Evolutionary conservation across 2,888 invertebrate species (phyloP), one percentile per base, ranked within the genome.

Genomic region (Drosophila tripunctata): DNA sequence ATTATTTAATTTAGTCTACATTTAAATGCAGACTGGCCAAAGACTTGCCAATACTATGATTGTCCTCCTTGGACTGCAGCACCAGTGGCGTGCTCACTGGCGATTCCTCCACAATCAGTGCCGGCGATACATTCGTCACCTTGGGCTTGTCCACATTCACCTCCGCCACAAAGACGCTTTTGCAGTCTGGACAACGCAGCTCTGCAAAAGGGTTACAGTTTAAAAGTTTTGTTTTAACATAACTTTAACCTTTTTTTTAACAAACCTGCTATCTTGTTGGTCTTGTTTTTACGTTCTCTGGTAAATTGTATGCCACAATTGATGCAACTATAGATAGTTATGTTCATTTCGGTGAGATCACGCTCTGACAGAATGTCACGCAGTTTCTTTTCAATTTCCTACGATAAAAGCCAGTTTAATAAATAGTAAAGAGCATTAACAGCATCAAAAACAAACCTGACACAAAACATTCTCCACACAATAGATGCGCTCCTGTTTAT

Each of bases 251-350:
- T 6, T 2, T 1, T 8, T 5, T 7, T 15, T 1, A 30, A 30
- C 22, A 35, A 54, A 90, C 91, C 89, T 15, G 57, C 51, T 2
- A 58, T 61, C 47, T 77, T 86, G 8, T 79, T 78, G 10, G 69
- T 68, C 31, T 83, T 88, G 6, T 64, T 68, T 54, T 84, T 88
- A 17, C 75, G 90, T 71, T 94, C 93, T 60, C 92, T 92, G 1
- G 93, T 93, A 88, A 95, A 95, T 68, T 93, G 92, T 7, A 93
- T 92, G 2, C 92, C 92, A 76, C 95, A 95, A 85, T 93, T 94
- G 85, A 94, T 93, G 83, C 95, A 95, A 69, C 91, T 91, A 82
- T 92, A 93, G 2, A 92, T 87, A 21, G 89, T 91, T 75, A 93
- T 92, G 62, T 92, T 93, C 89, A 92, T 91, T 75, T 92, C 92